Conservation (phyloP, 2,888 invertebrate species). For the Apotomis capreana region DNA sequence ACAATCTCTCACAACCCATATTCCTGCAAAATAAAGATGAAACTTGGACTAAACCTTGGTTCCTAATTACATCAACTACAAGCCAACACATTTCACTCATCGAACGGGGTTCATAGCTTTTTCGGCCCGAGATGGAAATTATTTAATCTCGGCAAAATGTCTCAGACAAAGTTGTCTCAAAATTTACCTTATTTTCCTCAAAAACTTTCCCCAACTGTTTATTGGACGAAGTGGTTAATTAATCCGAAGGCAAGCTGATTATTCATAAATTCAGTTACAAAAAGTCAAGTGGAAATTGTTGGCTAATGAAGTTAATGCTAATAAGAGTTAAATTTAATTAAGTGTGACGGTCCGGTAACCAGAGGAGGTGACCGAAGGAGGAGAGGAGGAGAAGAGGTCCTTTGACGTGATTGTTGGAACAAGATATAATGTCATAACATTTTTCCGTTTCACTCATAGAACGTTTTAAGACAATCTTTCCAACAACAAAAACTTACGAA, state of each 20-base stretch:
- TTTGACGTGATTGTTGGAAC: neutral
- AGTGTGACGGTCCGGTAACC: conserved; percentile 2
- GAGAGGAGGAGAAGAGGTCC: neutral
- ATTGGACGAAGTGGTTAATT: conserved; percentile 36
- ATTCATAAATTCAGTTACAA: conserved; percentile 39
- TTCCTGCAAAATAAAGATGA: too few relatives aligned
- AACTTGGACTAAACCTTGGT: too few relatives aligned
- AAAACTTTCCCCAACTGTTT: conserved; percentile 29
- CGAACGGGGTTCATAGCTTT: neutral
- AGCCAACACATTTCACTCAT: neutral
- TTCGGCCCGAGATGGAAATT: conserved; percentile 4
- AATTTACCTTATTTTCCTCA: conserved; percentile 25
- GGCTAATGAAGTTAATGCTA: conserved; percentile 37
- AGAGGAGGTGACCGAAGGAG: neutral
- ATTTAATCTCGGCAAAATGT: conserved; percentile 16
- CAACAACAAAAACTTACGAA: too few relatives aligned
- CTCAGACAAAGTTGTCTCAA: conserved; percentile 8
- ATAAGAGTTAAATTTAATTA: conserved; percentile 37
- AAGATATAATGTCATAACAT: too few relatives aligned
- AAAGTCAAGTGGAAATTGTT: conserved; percentile 37
- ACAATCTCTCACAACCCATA: too few relatives aligned
- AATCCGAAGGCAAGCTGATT: conserved; percentile 27
- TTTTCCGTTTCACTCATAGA: too few relatives aligned
- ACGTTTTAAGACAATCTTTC: too few relatives aligned
- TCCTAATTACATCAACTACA: neutral